Evolutionary conservation across 2,797 vertebrate species (phyloP).

Genomic region (Phoebastria nigripes): DNA sequence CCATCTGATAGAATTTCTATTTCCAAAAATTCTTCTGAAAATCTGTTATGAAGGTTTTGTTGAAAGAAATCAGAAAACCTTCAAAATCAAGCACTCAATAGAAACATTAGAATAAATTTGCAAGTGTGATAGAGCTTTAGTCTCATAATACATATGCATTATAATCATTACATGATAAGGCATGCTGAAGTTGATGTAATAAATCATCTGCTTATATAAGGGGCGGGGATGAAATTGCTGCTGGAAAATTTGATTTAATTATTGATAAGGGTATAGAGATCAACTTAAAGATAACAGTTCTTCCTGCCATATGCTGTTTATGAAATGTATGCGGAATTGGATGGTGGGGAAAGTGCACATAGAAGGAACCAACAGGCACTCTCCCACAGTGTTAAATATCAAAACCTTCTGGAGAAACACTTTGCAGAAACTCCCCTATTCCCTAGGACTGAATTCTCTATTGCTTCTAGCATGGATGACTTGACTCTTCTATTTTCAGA

Average conservation of each 20-base stretch:
- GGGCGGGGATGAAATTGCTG: background rate
- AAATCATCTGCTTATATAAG: background rate
- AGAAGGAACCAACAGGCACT: background rate
- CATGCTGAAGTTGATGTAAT: background rate
- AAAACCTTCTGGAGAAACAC: background rate
- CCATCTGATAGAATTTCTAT: background rate
- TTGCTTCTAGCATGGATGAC: background rate
- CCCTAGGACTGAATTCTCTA: background rate
- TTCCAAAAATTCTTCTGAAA: background rate
- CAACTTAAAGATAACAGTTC: background rate
- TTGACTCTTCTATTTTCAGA: background rate
- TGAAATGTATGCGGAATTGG: background rate
- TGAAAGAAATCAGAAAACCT: background rate
- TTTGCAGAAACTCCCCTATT: background rate
- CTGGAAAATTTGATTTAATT: slow-evolving; percentile 2
- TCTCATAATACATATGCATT: background rate
- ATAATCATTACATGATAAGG: background rate
- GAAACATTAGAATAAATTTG: background rate
- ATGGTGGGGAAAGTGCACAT: background rate
- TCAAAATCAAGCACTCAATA: background rate
- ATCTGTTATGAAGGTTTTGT: background rate
- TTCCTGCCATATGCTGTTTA: background rate
- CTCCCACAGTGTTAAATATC: background rate
- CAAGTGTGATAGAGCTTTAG: background rate
- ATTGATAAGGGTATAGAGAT: background rate